phyloP scores from a whole-genome alignment of 2,888 invertebrate genomes.

The Rhaphigaster nebulosa region DNA sequence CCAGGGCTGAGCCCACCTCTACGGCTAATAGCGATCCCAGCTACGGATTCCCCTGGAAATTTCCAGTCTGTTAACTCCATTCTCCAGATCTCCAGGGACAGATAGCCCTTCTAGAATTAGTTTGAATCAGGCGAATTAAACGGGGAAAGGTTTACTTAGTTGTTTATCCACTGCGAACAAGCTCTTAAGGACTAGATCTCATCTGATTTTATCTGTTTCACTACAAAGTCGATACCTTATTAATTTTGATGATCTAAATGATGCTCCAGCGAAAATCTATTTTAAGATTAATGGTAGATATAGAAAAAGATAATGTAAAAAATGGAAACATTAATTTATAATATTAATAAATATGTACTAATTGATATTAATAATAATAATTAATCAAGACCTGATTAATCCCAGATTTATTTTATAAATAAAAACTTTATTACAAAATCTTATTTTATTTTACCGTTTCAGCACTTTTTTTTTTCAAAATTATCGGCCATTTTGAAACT shows the following conservation, averaged over 20 bases:
- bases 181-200: not conserved
- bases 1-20: not conserved
- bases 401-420: too few species aligned
- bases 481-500: too few species aligned
- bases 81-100: not conserved
- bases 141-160: not conserved
- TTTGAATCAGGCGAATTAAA: not conserved
- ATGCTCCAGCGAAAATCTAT: not conserved
- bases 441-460: too few species aligned
- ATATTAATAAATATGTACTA: too few species aligned
- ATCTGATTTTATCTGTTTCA: not conserved
- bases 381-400: too few species aligned
- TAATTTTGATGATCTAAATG: not conserved
- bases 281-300: too few species aligned
- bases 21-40: not conserved
- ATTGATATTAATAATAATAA: too few species aligned
- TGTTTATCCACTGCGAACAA: not conserved
- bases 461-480: too few species aligned
- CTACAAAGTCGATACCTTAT: not conserved
- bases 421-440: too few species aligned
- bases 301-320: too few species aligned
- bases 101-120: not conserved
- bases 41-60: not conserved
- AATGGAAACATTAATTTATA: too few species aligned
- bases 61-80: conserved; percentile 5